Base-by-base conservation (phyloP, 2,888 invertebrate genomes). In the Ypsolopha scabrella region DNA sequence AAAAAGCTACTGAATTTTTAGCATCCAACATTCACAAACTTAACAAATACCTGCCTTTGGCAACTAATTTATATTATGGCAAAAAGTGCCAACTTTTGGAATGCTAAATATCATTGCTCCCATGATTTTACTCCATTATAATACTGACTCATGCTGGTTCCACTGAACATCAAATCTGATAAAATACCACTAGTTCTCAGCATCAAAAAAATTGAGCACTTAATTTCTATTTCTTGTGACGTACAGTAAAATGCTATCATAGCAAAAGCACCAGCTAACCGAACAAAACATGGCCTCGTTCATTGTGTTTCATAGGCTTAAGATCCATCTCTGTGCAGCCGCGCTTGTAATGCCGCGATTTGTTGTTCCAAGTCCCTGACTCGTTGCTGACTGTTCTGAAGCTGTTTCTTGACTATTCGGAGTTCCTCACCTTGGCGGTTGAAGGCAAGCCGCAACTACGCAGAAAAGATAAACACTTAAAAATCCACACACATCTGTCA, bases 341-440 rank as follows among this genome's bases (percentile, higher is more conserved):
- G 59, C 7, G 83, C 79, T 58, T 91, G 90, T 53, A 92, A 70
- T 52, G 90, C 88, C 41, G 90, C 88, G 8, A 93, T 75, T 64
- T 93, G 90, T 51, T 93, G 92, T 68, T 96, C 95, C 34, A 96
- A 80, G 66, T 95, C 95, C 52, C 92, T 90, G 14, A 96, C 93
- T 47, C 93, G 87, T 60, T 92, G 88, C 67, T 96, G 95, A 64
- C 94, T 93, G 69, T 92, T 90, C 14, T 90, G 88, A 43, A 96
- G 80, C 70, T 95, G 94, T 58, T 93, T 91, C 64, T 93, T 92
- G 43, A 94, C 88, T 60, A 92, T 87, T 58, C 93, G 88, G 49
- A 96, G 83, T 80, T 96, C 95, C 60, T 94, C 94, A 39, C 90
- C 89, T 79, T 95, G 94, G 36, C 90, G 89, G 67, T 92, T 90